Base-by-base conservation (phyloP, 2,113 vertebrate genomes). In the Neofelis nebulosa region DNA sequence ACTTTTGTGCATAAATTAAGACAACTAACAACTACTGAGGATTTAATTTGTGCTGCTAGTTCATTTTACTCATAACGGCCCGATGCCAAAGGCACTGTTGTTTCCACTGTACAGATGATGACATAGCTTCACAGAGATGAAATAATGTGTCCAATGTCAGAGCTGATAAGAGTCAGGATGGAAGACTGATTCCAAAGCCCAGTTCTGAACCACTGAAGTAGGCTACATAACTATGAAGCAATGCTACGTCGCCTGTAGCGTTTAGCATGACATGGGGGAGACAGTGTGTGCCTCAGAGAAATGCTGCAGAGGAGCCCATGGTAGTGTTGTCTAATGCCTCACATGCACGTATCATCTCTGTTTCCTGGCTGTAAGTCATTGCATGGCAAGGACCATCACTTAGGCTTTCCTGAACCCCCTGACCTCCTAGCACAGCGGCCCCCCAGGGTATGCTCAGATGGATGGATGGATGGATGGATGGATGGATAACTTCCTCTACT, bases 151-250 rank as follows among this genome's bases (percentile, higher is more conserved):
- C 83, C 19, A 8, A 0, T 9, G 31, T 89, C 63, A 87, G 69
- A 69, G 11, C 71, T 50, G 52, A 18, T n/a, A 78, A 61, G 36
- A 85, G 23, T 38, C 50, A 38, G 41, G 61, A 50, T 12, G 12
- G 45, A 88, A 81, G 52, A 15, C 31, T 10, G 91, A 41, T 6
- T 33, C 29, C 15, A 31, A 15, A 36, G n/a, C 16, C 65, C 7
- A 8, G 23, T 68, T 65, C 36, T 15, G 50, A 83, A 36, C 25
- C 45, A 12, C 2, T 13, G 2, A 55, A 11, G 65, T 13, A 7
- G 52, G 13, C 21, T 29, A 1, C 33, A 33, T 5, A 45, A 2
- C 25, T 1, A 0, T 0, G 2, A 0, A 0, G 66, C 11, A 8
- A 21, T 9, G 66, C 36, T 55, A 0, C 5, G 1, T n/a, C 66